Conservation (phyloP, 30 jellyfish, hydroid and myxozoan species). For the Haliclystus octoradiatus region DNA sequence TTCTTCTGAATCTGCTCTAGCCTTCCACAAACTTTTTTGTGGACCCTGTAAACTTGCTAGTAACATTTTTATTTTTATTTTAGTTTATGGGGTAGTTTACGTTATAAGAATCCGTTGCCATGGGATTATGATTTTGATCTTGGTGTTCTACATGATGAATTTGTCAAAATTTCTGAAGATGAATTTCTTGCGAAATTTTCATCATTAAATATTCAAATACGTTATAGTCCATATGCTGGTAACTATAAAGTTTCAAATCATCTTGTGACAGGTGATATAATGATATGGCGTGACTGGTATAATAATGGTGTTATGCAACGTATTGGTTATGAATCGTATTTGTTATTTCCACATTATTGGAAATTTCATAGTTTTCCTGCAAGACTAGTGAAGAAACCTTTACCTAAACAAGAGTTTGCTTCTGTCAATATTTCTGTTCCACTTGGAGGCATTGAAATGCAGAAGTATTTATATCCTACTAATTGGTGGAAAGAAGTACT, state of each 20-base stretch:
- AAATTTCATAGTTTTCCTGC: slow-evolving; percentile 67
- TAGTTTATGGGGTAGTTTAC: slow-evolving; percentile 89
- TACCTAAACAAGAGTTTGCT: slow-evolving; percentile 57
- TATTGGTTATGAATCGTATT: slow-evolving; percentile 67
- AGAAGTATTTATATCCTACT: slow-evolving; percentile 58
- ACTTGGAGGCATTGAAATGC: slow-evolving; percentile 67
- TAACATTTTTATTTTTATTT: not conserved
- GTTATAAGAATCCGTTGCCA: slow-evolving; percentile 65
- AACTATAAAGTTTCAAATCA: slow-evolving; percentile 30
- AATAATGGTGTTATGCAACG: slow-evolving; percentile 40
- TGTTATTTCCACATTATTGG: slow-evolving; percentile 60
- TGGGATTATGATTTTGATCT: slow-evolving; percentile 89
- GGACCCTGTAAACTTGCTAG: no score
- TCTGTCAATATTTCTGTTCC: slow-evolving; percentile 60
- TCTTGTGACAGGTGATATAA: slow-evolving; percentile 57
- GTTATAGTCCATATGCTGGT: slow-evolving; percentile 61
- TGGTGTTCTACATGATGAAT: slow-evolving; percentile 42
- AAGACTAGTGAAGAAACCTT: slow-evolving; percentile 33
- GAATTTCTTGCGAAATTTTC: slow-evolving; percentile 21
- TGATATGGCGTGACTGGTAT: slow-evolving; percentile 30
- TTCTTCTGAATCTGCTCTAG: no score
- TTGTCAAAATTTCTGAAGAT: slow-evolving; percentile 17
- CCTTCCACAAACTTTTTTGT: no score
- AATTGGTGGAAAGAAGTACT: slow-evolving; percentile 59
- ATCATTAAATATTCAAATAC: slow-evolving; percentile 20